Evolutionary conservation across 2,888 invertebrate genomes (phyloP), one percentile per base, ranked within the genome.

Genomic region (Epicampocera succincta): DNA sequence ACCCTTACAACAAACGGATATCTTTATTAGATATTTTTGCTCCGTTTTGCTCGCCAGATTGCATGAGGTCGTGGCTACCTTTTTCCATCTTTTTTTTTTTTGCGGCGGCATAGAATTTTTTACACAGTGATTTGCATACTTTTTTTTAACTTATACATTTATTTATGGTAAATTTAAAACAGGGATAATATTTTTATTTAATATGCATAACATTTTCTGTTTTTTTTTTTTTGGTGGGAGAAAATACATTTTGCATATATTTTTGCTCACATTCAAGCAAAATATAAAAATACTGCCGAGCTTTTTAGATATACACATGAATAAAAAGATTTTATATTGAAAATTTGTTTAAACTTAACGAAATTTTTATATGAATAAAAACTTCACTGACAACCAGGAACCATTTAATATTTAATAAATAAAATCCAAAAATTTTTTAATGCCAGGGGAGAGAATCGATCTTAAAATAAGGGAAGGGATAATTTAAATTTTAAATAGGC

Each of bases 61-160:
- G 42, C 48, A 25, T 6, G 46, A 65, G 52, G 38, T 74, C 42
- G 42, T 46, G 38, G 25, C 19, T 54, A 56, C 33, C 56, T 63
- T 69, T 56, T 48, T 40, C n/a, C 40, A 46, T 40, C 66, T 52
- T 73, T 72, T n/a, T 25, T 84, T 48, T 60, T 42, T 54, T 58
- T 44, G 17, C 38, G 44, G 17, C 38, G 44, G 12, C 15, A 63
- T 73, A 63, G 38, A 73, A 42, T 50, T 38, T 19, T 52, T 15
- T n/a, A 33, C 13, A n/a, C 69, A 33, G 19, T 72, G 69, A 82
- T 82, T 82, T 78, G 82, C 82, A 82, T 82, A 82, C 71, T 78
- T 78, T 58, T 75, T 58, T 5, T 25, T n/a, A 40, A 40, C 50
- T 33, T 33, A 9, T 33, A 46, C 42, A 52, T 68, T 56, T 73